Evolutionary conservation across 2,797 vertebrate species (phyloP), one percentile per base, ranked within the genome.

Genomic region (Enteromius treurensis): DNA sequence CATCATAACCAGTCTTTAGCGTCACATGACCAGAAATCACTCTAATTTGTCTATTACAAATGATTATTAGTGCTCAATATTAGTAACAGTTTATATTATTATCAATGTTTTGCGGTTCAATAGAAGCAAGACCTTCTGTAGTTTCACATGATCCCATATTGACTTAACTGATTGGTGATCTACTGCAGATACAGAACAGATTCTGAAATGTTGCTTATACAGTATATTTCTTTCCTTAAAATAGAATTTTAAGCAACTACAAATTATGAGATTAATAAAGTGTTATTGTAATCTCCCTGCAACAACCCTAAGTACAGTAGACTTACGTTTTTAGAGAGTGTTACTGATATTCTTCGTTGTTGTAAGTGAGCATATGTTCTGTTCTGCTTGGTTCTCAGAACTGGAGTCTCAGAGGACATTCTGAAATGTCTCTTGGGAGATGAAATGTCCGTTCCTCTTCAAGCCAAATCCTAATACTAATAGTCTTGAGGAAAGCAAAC

Each of bases 401-500:
- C 8, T 77, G 55, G 55, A 77, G 5, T 42, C 55, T 77, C 55
- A 77, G 55, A 21, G 55, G 37, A 77, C 23, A 17, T 13, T 64
- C 15, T 77, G 37, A 29, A 32, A 14, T 3, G 1, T 81, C 79
- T 49, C 53, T 10, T 32, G 11, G 37, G 77, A 79, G 32, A 53
- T 23, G 37, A 34, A n/a, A 29, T 21, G 79, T 71, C 67, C 11
- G 3, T 71, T 71, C 23, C 17, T 55, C 49, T 70, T 42, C 32
- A 23, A 53, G 21, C 14, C 64, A 34, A 69, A 58, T 69, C 32
- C 64, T 40, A 9, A 29, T 80, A 5, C 37, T 71, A 58, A 55
- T 82, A n/a, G 40, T 34, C 14, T 77, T 77, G 80, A 80, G 79
- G 76, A 85, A 87, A 91, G 89, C 84, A 82, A 79, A 80, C 84